Evolutionary conservation across 2,797 vertebrate genomes (phyloP), one percentile per base, ranked within the genome.

Genomic region (Eulemur rubriventer): DNA sequence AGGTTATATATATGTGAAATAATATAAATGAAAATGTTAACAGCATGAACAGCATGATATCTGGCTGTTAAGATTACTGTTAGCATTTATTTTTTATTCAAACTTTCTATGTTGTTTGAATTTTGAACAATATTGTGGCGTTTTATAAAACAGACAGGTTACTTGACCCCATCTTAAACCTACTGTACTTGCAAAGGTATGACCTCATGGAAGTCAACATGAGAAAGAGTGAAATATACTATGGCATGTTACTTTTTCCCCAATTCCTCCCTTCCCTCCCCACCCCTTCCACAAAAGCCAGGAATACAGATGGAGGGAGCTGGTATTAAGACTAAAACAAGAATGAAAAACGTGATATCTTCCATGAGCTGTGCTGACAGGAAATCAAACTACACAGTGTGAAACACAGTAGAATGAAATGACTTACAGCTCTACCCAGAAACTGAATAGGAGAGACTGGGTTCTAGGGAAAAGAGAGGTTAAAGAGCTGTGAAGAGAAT

Each of bases 81-180:
- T 89, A 81, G 26, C 5, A 78, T 92, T 63, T 91, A 30, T 48
- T 88, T 91, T 81, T 93, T 43, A 59, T 67, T 75, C 91, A 80
- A 80, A 69, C 4, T 75, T 83, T 76, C 30, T 59, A 28, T 30
- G 9, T 84, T 46, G 4, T 76, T 28, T 76, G 61, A 76, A 69
- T n/a, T n/a, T 75, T 88, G 81, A 86, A 80, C 38, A 52, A 30
- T 57, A 17, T 63, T 46, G 16, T 80, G 35, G 14, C 83, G 1
- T 35, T 90, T 89, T 83, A 63, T n/a, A 78, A 52, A 79, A 86
- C 55, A 91, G 41, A 30, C 3, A 63, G 12, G 65, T 72, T 46
- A 65, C 10, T 33, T 76, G 38, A 78, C 7, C 6, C 4, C 30
- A 46, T 2, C 28, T 55, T 50, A 89, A 75, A n/a, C 8, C 22